phyloP scores from a whole-genome alignment of 92 coral and sea anemone genomes.

The Siderastrea radians region DNA sequence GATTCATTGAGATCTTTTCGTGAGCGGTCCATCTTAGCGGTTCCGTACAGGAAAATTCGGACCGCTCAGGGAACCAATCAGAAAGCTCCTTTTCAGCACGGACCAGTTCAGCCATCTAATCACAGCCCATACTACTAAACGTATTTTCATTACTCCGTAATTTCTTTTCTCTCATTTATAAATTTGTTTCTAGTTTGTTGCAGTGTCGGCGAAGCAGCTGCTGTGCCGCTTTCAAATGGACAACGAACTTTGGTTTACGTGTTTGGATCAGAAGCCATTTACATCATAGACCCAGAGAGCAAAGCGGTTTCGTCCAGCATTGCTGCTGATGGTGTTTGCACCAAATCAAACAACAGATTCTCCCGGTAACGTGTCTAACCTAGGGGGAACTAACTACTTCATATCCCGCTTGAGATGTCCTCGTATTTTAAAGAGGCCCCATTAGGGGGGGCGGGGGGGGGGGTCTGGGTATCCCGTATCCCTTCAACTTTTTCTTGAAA shows the following conservation, averaged over 20 bases:
- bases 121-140: too few relatives aligned
- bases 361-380: slow-evolving; percentile 28
- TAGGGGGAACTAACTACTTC: not conserved
- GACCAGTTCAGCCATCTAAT: too few relatives aligned
- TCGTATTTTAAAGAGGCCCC: not conserved
- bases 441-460: too few relatives aligned
- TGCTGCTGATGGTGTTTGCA: slow-evolving; percentile 57
- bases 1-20: too few relatives aligned
- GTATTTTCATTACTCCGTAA: too few relatives aligned
- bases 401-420: not conserved
- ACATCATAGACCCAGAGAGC: slow-evolving; percentile 57
- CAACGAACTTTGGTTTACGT: slow-evolving; percentile 27
- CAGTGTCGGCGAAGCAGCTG: not conserved
- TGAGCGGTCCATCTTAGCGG: too few relatives aligned
- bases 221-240: not conserved
- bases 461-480: too few relatives aligned
- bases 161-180: not conserved
- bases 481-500: too few relatives aligned
- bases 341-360: slow-evolving; percentile 39
- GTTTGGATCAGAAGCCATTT: slow-evolving; percentile 55
- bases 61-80: too few relatives aligned
- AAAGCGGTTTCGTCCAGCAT: slow-evolving; percentile 25
- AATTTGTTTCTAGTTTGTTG: slow-evolving; percentile 19
- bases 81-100: too few relatives aligned
- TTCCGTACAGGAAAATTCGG: too few relatives aligned